These are phyloP conservation scores for Sceloporus tristichus DNA, from an alignment of 2,113 vertebrate genomes.

Conservation along the genomic window DNA sequence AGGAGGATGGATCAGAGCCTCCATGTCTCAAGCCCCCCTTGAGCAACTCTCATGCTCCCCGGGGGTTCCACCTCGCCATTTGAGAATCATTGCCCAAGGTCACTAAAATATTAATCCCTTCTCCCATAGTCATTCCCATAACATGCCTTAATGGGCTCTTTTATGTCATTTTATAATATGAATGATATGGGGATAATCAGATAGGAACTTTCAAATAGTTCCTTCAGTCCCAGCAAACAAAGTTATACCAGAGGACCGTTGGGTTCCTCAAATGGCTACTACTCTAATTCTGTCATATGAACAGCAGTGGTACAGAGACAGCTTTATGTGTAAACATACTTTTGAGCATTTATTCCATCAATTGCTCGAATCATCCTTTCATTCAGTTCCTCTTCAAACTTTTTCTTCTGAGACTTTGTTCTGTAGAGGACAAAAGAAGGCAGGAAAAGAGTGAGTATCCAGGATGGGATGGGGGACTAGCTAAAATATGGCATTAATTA, in stretches of 20 bases:
- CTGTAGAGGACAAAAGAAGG: slow-evolving; percentile 71
- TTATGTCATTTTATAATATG: not conserved
- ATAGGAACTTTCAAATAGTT: not conserved
- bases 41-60: no score
- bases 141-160: not conserved
- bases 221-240: not conserved
- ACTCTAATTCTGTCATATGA: not conserved
- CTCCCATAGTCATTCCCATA: not conserved
- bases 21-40: no score
- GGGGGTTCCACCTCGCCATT: no score
- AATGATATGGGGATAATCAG: not conserved
- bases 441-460: not conserved
- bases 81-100: no score
- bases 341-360: slow-evolving; percentile 97
- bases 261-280: not conserved
- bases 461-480: not conserved
- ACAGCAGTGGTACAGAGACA: not conserved
- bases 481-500: not conserved
- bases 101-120: not conserved
- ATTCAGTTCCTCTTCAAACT: slow-evolving; percentile 96
- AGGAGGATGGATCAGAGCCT: no score
- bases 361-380: slow-evolving; percentile 98
- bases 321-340: slow-evolving; percentile 80
- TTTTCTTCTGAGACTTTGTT: slow-evolving; percentile 97
- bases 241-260: not conserved